phyloP scores from a whole-genome alignment of 1,140 invertebrate species.

The Musca domestica region DNA sequence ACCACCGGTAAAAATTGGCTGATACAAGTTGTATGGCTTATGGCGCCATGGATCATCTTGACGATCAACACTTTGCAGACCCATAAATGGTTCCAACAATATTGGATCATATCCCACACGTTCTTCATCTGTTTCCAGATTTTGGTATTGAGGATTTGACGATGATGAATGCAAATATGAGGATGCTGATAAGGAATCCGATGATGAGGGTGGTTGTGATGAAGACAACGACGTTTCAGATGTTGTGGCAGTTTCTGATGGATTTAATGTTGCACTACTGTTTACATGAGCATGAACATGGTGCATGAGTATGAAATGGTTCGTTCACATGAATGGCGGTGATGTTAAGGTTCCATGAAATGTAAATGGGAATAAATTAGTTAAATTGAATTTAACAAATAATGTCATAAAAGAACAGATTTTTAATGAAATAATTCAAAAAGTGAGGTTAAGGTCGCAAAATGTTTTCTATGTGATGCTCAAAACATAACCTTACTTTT shows the following conservation, averaged over 20 bases:
- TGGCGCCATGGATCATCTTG: constrained; percentile 43
- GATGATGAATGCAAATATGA: constrained; percentile 27
- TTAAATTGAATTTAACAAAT: too few relatives aligned
- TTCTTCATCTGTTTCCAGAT: background rate
- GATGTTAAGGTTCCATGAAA: constrained; percentile 33
- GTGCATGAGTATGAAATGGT: background rate
- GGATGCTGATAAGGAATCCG: constrained; percentile 23
- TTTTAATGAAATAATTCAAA: too few relatives aligned
- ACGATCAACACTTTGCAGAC: constrained; percentile 34
- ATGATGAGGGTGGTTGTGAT: constrained; percentile 28
- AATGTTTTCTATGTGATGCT: too few relatives aligned
- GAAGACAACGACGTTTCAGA: constrained; percentile 32
- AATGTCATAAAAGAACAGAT: too few relatives aligned
- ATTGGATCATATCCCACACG: constrained; percentile 31
- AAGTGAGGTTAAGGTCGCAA: too few relatives aligned
- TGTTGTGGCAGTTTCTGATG: background rate
- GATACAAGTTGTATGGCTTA: constrained; percentile 35
- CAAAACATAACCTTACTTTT: too few relatives aligned
- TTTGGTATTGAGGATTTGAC: background rate
- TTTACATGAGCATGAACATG: background rate
- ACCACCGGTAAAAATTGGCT: constrained; percentile 37
- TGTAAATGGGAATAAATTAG: constrained; percentile 30
- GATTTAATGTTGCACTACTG: too few relatives aligned
- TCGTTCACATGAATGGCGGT: background rate
- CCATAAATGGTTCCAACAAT: constrained; percentile 45